These are phyloP conservation scores for Meloidogyne exigua DNA, from an alignment of 1,140 invertebrate genomes.

Conservation along the genomic window DNA sequence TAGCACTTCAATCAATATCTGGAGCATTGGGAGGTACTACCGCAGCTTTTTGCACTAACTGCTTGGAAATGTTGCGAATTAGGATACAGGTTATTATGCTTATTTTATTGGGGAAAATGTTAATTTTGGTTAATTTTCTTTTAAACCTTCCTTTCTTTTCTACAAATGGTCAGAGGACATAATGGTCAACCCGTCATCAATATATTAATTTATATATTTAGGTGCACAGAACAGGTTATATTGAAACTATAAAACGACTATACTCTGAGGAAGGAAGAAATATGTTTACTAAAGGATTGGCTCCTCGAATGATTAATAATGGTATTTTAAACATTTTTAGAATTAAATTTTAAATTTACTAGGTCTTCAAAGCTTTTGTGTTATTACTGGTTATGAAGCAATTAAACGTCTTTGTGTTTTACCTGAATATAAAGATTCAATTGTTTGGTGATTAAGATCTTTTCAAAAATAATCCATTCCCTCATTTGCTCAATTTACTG, in stretches of 20 bases:
- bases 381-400: constrained; percentile 62
- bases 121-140: no score
- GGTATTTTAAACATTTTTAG: background rate
- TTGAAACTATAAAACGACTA: constrained; percentile 53
- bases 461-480: background rate
- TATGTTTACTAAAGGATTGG: constrained; percentile 61
- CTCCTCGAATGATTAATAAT: constrained; percentile 58
- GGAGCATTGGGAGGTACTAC: constrained; percentile 55
- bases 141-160: no score
- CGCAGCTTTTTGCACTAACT: constrained; percentile 58
- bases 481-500: background rate
- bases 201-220: constrained; percentile 41
- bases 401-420: constrained; percentile 58
- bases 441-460: constrained; percentile 21
- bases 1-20: constrained; percentile 56
- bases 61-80: constrained; percentile 58
- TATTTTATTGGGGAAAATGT: no score
- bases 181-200: no score
- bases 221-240: constrained; percentile 59
- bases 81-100: constrained; percentile 50
- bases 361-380: constrained; percentile 52
- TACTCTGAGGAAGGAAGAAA: constrained; percentile 47
- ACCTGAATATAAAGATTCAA: constrained; percentile 50
- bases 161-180: no score
- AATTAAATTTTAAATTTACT: background rate